A percentile compares a stretch with the other conserved stretches of the same genome.
These are phyloP conservation scores for Hecatera dysodea DNA, from an alignment of 2,888 invertebrate genomes.

Conservation along the genomic window DNA sequence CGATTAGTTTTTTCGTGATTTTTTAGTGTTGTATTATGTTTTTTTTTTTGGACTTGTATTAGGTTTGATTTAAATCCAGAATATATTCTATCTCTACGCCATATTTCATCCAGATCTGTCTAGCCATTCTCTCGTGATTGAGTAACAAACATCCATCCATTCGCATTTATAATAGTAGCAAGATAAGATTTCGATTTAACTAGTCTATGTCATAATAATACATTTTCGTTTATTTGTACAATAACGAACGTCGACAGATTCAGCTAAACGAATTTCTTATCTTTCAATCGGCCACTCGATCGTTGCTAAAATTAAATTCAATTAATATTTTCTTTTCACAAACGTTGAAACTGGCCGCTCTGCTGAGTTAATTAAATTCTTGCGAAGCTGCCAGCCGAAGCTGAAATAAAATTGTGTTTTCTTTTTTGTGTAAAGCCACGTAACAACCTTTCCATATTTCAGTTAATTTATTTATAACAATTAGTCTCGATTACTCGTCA, in stretches of 20 bases:
- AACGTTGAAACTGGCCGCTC: constrained; percentile 58
- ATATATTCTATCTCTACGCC: too few relatives aligned
- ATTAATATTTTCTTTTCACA: constrained; percentile 65
- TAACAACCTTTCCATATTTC: constrained; percentile 46
- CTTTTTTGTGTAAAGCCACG: constrained; percentile 52
- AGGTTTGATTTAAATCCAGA: too few relatives aligned
- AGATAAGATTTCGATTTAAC: constrained; percentile 19
- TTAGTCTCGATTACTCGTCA: constrained; percentile 42
- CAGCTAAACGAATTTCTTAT: constrained; percentile 53
- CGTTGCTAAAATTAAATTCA: constrained; percentile 59
- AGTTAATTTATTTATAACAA: constrained; percentile 35
- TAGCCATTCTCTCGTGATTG: too few relatives aligned
- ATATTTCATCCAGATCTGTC: too few relatives aligned
- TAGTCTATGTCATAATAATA: constrained; percentile 4
- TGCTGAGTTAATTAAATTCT: constrained; percentile 70
- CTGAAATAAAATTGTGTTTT: constrained; percentile 61
- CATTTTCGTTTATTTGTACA: constrained; percentile 13
- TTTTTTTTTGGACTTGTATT: too few relatives aligned
- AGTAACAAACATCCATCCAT: too few relatives aligned
- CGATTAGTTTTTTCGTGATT: too few relatives aligned
- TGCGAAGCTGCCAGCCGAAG: constrained; percentile 57
- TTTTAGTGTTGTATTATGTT: too few relatives aligned
- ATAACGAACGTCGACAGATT: constrained; percentile 9
- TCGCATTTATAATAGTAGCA: not conserved
- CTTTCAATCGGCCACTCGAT: constrained; percentile 31